Evolutionary conservation across 2,113 vertebrate genomes (phyloP).

Genomic region (Tenebrosternarchus preto): DNA sequence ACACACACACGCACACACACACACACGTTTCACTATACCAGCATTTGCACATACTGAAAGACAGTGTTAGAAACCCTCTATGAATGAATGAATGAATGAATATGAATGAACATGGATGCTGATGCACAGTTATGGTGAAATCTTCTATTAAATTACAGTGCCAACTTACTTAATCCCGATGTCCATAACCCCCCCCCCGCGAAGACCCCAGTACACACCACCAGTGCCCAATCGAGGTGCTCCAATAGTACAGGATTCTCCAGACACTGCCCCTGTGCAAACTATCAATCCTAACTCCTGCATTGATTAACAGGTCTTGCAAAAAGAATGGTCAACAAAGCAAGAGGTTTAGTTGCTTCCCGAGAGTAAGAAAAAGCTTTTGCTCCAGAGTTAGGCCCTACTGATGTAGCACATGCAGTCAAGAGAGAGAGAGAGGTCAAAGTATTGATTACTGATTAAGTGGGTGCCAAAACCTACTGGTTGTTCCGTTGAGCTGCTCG

Average conservation of each 20-base stretch:
- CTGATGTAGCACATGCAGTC: background rate
- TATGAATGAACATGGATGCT: background rate
- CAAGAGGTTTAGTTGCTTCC: background rate
- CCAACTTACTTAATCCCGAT: constrained; percentile 22
- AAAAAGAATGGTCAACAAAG: background rate
- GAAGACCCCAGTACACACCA: background rate
- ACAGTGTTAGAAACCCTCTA: constrained; percentile 35
- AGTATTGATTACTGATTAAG: background rate
- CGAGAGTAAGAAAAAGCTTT: background rate
- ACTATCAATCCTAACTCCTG: background rate
- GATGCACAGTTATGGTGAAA: background rate
- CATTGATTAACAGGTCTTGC: constrained; percentile 1
- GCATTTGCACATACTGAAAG: constrained; percentile 27
- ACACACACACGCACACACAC: background rate
- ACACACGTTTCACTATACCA: constrained; percentile 15
- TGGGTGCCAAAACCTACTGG: background rate
- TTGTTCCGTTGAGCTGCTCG: background rate
- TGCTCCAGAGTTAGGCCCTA: background rate
- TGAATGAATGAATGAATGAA: too few species aligned
- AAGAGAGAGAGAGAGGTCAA: background rate
- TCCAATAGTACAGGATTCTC: background rate
- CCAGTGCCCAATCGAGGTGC: constrained; percentile 29
- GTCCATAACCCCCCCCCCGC: background rate
- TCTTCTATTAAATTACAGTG: background rate
- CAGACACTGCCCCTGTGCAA: background rate